Base-by-base conservation (phyloP, 2,888 invertebrate species). In the Atrina japonica region DNA sequence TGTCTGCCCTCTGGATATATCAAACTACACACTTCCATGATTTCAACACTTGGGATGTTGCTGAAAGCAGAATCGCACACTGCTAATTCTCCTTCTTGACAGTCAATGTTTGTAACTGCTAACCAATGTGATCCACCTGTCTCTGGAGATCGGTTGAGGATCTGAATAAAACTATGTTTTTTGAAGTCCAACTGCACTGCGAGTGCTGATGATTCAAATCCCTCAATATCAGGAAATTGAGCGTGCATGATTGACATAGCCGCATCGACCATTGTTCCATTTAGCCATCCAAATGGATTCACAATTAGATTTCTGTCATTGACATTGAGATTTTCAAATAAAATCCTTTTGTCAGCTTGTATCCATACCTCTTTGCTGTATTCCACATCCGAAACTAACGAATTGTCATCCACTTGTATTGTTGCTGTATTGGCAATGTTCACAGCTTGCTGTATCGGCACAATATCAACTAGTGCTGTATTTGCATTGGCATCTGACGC, bases 181-280 rank as follows among this genome's bases (percentile, higher is more conserved):
- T 45, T 29, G 29, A 61, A 61, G 25, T 61, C 61, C 16, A 18
- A 35, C 21, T 35, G 58, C 14, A 58, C 58, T 7, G 58, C 58
- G 5, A 58, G 35, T 7, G 27, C 35, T 35, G 40, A 53, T 5
- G 47, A 61, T 18, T 47, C 41, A n/a, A 47, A 41, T 18, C 47
- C 61, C 27, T 61, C 21, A 3, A 61, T n/a, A 23, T 35, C 61
- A 5, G 61, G 47, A 29, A 61, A 61, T 27, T 61, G 61, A 27
- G 14, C n/a, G 14, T 47, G 16, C 25, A 61, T 43, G 7, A 61
- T 16, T 16, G 14, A n/a, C 61, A 49, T 61, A 27, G 47, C 45
- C 16, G 41, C 18, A 30, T 61, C 61, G 7, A 61, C 29, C 3
- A 61, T 35, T 29, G 61, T 61, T n/a, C 47, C 61, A 47, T 61